A percentile compares a stretch with the other conserved stretches of the same genome.
phyloP scores from a whole-genome alignment of 2,113 vertebrate genomes.

The Osmerus eperlanus region DNA sequence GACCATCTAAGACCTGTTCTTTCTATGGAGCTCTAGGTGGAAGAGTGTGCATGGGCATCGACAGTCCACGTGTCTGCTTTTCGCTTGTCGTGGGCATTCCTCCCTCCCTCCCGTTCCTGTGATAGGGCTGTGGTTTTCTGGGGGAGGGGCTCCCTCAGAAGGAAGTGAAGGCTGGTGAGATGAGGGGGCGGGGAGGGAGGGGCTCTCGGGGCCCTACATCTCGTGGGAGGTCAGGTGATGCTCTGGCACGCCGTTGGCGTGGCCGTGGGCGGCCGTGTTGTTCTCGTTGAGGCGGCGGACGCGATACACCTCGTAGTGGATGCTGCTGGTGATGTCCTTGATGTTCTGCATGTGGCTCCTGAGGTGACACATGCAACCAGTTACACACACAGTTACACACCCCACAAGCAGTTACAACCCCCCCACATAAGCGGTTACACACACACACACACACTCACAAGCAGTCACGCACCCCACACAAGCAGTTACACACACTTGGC shows the following conservation, averaged over 20 bases:
- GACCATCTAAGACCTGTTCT: too few relatives aligned
- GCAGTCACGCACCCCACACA: neutral
- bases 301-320: conserved; percentile 97
- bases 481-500: too few relatives aligned
- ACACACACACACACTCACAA: neutral
- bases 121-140: too few relatives aligned
- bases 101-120: too few relatives aligned
- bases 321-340: conserved; percentile 98
- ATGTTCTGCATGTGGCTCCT: conserved; percentile 99
- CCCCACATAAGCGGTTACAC: neutral
- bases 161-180: neutral
- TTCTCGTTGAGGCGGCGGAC: conserved; percentile 92
- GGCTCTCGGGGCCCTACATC: conserved; percentile 73
- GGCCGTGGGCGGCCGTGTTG: conserved; percentile 50
- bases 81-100: too few relatives aligned
- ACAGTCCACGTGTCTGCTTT: too few relatives aligned
- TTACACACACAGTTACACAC: neutral
- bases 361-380: conserved; percentile 15
- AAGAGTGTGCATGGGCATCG: too few relatives aligned
- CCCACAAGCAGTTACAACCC: neutral
- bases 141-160: neutral
- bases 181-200: neutral
- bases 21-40: too few relatives aligned
- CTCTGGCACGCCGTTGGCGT: conserved; percentile 82
- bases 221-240: conserved; percentile 83